Conservation (phyloP, 2,888 invertebrate species). For the Andrena flavipes region DNA sequence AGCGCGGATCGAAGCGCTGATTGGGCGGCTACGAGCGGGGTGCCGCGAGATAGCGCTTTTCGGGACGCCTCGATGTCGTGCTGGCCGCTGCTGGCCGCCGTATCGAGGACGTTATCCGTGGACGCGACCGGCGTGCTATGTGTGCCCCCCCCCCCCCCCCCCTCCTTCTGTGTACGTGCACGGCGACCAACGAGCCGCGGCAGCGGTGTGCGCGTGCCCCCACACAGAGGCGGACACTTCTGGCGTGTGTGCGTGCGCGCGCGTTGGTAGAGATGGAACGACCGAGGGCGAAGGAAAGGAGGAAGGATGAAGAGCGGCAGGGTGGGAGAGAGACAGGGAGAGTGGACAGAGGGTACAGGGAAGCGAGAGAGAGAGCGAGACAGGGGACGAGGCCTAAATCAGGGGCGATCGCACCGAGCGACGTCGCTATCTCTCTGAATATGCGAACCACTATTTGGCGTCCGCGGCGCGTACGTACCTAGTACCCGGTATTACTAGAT, state of each 20-base stretch:
- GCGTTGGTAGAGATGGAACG: constrained; percentile 72
- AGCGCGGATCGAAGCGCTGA: constrained; percentile 72
- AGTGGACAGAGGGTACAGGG: not conserved
- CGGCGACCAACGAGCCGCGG: constrained; percentile 3
- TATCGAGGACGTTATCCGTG: constrained; percentile 81
- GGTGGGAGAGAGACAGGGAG: constrained; percentile 36
- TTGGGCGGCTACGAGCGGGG: constrained; percentile 69
- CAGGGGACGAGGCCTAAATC: constrained; percentile 77
- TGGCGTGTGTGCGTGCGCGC: constrained; percentile 39
- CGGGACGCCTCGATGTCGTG: constrained; percentile 76
- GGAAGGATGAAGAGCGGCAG: constrained; percentile 52
- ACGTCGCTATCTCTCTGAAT: constrained; percentile 82
- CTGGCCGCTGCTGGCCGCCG: constrained; percentile 71
- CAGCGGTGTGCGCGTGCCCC: not conserved
- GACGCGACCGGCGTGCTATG: constrained; percentile 73
- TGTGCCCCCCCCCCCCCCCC: constrained; percentile 12
- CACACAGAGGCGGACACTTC: constrained; percentile 4
- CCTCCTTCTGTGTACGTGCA: not conserved
- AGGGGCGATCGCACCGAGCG: constrained; percentile 79
- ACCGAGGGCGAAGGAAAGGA: constrained; percentile 62
- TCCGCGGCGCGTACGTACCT: constrained; percentile 79
- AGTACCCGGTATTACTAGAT: constrained; percentile 83
- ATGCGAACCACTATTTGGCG: constrained; percentile 83
- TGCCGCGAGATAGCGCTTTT: constrained; percentile 79
- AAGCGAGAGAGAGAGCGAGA: constrained; percentile 25